phyloP scores from a whole-genome alignment of 2,888 invertebrate genomes.

The Spilarctia lutea region DNA sequence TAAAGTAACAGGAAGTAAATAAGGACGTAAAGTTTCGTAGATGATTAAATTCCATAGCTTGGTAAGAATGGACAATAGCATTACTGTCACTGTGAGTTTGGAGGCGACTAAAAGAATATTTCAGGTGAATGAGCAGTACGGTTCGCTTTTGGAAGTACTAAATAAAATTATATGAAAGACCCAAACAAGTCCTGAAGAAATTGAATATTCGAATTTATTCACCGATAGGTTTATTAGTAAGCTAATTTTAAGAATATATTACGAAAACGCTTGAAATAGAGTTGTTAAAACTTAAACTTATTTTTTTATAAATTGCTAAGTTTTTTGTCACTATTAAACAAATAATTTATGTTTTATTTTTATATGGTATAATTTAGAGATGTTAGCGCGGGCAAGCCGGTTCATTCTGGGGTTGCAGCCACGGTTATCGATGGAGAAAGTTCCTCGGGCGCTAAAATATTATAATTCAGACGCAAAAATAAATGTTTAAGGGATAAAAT shows the following conservation, averaged over 20 bases:
- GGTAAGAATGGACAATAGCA: not conserved
- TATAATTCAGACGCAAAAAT: too few relatives aligned
- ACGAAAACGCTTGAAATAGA: not conserved
- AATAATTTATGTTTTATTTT: too few relatives aligned
- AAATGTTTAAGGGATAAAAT: too few relatives aligned
- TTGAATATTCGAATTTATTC: not conserved
- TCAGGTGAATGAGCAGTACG: too few relatives aligned
- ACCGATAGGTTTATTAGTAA: not conserved
- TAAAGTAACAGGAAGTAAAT: slow-evolving; percentile 8
- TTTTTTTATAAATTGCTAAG: too few relatives aligned
- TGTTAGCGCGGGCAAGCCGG: too few relatives aligned
- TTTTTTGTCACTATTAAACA: too few relatives aligned
- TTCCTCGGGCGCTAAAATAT: too few relatives aligned
- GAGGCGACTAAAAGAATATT: not conserved
- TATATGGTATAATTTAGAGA: too few relatives aligned
- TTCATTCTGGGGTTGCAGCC: too few relatives aligned
- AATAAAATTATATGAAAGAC: not conserved
- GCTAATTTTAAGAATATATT: not conserved
- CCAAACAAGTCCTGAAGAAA: not conserved
- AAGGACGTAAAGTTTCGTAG: not conserved
- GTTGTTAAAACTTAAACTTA: too few relatives aligned
- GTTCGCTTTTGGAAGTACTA: not conserved
- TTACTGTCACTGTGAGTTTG: not conserved
- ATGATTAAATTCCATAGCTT: slow-evolving; percentile 9
- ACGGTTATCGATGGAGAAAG: too few relatives aligned